Conservation (phyloP, 2,113 vertebrate genomes). For the Ictalurus furcatus region DNA sequence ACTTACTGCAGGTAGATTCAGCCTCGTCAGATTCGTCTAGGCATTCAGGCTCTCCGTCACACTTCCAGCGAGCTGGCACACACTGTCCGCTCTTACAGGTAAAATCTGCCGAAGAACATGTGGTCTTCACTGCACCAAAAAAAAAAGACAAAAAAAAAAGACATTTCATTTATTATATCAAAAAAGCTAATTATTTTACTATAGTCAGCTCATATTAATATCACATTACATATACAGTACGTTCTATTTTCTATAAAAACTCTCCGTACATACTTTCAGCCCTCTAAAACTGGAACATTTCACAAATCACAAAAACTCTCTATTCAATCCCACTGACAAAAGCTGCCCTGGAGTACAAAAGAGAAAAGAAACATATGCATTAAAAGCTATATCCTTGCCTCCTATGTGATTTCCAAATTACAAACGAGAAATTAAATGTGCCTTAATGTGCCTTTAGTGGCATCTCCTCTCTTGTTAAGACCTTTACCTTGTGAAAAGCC, state of each 20-base stretch:
- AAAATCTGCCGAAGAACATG: conserved; percentile 89
- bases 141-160: background rate
- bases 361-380: background rate
- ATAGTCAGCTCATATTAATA: background rate
- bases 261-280: background rate
- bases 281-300: conserved; percentile 12
- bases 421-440: conserved; percentile 10
- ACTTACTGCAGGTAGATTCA: conserved; percentile 90
- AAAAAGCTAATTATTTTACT: background rate
- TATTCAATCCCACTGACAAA: conserved; percentile 5
- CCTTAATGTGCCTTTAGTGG: conserved; percentile 14
- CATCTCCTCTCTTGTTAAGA: background rate
- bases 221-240: background rate
- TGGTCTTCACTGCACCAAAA: conserved; percentile 84
- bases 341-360: conserved; percentile 3
- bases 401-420: conserved; percentile 25
- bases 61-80: conserved; percentile 89
- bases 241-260: background rate
- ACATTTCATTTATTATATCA: background rate
- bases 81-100: conserved; percentile 93
- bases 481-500: conserved; percentile 48
- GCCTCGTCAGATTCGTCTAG: conserved; percentile 89
- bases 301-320: conserved; percentile 6
- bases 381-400: conserved; percentile 10
- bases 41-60: conserved; percentile 93